Conservation (phyloP, 2,797 vertebrate genomes). For the Morus bassanus region DNA sequence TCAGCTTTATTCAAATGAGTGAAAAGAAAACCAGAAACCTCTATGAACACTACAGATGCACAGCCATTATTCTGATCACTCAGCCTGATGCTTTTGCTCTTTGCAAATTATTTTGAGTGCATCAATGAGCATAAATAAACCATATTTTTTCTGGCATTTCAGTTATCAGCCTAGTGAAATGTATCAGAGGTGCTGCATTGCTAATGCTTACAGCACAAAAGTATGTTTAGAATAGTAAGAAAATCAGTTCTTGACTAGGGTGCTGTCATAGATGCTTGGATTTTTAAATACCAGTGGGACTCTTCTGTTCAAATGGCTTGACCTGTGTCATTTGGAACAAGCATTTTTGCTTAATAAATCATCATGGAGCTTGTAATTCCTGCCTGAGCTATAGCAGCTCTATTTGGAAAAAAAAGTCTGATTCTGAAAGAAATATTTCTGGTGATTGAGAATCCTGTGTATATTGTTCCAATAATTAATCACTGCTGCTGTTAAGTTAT, state of each 20-base stretch:
- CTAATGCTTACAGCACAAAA: not conserved
- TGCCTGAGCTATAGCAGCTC: not conserved
- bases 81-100: not conserved
- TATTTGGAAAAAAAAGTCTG: not conserved
- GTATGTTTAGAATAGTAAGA: not conserved
- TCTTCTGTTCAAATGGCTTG: not conserved
- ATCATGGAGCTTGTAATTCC: not conserved
- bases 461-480: not conserved
- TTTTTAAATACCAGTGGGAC: not conserved
- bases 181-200: not conserved
- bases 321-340: not conserved
- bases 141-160: not conserved
- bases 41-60: not conserved
- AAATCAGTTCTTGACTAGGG: not conserved
- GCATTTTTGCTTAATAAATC: not conserved
- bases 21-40: not conserved
- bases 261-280: not conserved
- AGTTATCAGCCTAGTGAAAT: not conserved
- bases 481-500: not conserved
- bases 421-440: not conserved
- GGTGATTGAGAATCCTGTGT: not conserved
- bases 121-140: conserved; percentile 5
- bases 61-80: conserved; percentile 36
- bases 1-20: not conserved
- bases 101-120: conserved; percentile 32